Percentiles rank a stretch among this genome's conserved stretches.
These are phyloP conservation scores for Anser cygnoides DNA, from an alignment of 2,113 vertebrate genomes.

Conservation along the genomic window DNA sequence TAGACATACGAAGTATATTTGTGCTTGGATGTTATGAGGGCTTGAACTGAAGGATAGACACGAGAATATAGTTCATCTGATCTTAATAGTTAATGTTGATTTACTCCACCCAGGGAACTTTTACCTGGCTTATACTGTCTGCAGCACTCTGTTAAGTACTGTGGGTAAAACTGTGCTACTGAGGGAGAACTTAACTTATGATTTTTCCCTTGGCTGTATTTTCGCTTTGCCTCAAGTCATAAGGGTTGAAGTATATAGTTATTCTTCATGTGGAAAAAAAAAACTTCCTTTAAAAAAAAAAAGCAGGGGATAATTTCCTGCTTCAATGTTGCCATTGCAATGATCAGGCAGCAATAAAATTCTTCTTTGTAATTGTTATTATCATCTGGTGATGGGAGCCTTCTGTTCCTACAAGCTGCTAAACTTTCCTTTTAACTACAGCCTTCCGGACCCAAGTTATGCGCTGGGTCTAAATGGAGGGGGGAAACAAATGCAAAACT, in stretches of 20 bases:
- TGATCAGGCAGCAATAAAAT: not conserved
- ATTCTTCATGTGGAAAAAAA: not conserved
- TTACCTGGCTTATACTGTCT: not conserved
- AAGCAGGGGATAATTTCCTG: not conserved
- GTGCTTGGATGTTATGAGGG: too few relatives aligned
- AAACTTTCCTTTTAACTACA: not conserved
- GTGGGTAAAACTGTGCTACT: not conserved
- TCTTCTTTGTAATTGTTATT: not conserved
- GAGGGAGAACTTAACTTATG: not conserved
- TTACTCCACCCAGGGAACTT: not conserved
- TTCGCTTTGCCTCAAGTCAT: not conserved
- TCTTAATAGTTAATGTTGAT: not conserved
- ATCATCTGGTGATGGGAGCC: not conserved
- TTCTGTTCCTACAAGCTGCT: not conserved
- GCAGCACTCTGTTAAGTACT: not conserved
- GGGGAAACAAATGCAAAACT: not conserved
- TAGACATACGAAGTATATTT: too few relatives aligned
- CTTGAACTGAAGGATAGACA: not conserved
- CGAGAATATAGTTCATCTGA: not conserved
- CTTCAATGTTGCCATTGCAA: not conserved
- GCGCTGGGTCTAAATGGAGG: not conserved
- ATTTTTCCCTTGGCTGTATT: not conserved
- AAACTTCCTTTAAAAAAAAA: not conserved
- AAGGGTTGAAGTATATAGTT: not conserved
- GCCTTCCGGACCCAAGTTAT: not conserved